These are phyloP conservation scores for Eretmochelys imbricata DNA, from an alignment of 2,113 vertebrate genomes.

Conservation along the genomic window DNA sequence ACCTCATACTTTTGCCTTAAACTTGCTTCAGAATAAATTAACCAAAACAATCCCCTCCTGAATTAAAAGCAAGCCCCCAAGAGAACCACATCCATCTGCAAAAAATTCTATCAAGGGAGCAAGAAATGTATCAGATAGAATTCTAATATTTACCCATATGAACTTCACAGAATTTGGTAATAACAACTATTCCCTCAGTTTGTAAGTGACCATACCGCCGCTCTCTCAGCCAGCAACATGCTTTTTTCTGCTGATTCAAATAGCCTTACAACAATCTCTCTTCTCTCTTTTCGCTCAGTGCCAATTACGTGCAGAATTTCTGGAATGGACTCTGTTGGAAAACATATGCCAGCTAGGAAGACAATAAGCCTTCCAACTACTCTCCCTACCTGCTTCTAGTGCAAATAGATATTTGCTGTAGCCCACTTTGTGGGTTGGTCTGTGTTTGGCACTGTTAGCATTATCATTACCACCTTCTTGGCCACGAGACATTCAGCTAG, in stretches of 20 bases:
- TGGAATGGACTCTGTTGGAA: not conserved
- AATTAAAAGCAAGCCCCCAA: not conserved
- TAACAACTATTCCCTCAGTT: not conserved
- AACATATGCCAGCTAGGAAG: conserved; percentile 28
- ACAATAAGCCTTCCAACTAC: not conserved
- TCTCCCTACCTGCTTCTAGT: not conserved
- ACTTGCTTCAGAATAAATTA: not conserved
- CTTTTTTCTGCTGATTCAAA: not conserved
- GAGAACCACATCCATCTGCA: not conserved
- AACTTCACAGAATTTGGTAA: not conserved
- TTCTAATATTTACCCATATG: not conserved
- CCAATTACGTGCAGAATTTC: conserved; percentile 47
- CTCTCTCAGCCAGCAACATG: not conserved
- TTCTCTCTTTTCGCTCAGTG: conserved; percentile 49
- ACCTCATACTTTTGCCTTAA: not conserved
- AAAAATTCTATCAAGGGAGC: not conserved
- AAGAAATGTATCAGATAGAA: not conserved
- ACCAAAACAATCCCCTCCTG: not conserved
- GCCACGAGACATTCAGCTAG: not conserved
- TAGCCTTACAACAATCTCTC: conserved; percentile 11
- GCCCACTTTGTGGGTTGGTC: not conserved
- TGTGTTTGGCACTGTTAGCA: not conserved
- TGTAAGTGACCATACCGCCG: not conserved
- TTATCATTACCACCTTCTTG: conserved; percentile 1
- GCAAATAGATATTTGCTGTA: conserved; percentile 11